phyloP scores from a whole-genome alignment of 2,113 vertebrate genomes.

The Bolborhynchus lineola region DNA sequence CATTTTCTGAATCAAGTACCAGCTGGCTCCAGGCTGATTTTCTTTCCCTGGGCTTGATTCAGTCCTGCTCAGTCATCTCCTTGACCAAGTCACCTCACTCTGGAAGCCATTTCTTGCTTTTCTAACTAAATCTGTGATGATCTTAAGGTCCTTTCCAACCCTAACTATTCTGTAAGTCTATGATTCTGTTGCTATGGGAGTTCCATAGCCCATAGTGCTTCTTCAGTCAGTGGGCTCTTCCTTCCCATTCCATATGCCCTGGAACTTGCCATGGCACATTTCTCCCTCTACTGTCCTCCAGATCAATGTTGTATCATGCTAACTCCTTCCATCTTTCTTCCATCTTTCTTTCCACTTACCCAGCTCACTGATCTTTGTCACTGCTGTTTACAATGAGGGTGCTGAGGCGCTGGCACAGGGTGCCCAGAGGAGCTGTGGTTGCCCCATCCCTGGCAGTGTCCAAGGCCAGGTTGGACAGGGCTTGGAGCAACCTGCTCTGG shows the following conservation, averaged over 20 bases:
- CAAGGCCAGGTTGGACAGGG: background rate
- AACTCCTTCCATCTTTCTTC: background rate
- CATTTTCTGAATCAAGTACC: background rate
- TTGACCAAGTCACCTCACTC: background rate
- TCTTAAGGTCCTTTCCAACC: background rate
- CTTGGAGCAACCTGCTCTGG: background rate
- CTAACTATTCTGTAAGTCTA: background rate
- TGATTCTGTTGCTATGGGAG: background rate
- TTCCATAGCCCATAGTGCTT: fast-evolving
- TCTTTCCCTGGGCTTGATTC: background rate
- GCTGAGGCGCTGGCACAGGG: background rate
- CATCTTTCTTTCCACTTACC: background rate
- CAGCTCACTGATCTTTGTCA: background rate
- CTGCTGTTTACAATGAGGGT: background rate
- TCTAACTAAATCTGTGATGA: background rate
- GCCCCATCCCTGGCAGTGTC: background rate
- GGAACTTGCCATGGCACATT: background rate
- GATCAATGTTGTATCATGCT: background rate
- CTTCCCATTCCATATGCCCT: background rate
- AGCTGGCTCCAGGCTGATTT: background rate
- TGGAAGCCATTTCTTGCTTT: background rate
- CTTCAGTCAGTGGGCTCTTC: fast-evolving
- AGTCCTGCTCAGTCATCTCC: background rate
- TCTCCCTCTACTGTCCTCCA: background rate
- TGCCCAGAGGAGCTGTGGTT: background rate